These are phyloP conservation scores for Spongilla lacustris DNA, from an alignment of 37 sponge, comb jelly and placozoan genomes.

Conservation along the genomic window DNA sequence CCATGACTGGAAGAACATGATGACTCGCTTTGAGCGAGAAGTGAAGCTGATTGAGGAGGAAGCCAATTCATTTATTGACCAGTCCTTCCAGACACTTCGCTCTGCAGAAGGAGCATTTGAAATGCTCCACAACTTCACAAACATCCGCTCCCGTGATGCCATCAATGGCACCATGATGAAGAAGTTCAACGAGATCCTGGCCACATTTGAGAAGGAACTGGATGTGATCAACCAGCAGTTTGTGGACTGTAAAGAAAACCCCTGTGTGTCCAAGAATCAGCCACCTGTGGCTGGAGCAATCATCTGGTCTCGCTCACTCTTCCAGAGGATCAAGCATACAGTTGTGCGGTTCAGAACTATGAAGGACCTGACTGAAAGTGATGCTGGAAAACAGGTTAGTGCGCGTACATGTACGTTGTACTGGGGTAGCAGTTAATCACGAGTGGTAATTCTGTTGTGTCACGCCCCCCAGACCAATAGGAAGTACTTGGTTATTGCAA, in stretches of 20 bases:
- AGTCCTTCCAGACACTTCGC: constrained; percentile 94
- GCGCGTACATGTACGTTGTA: too few relatives aligned
- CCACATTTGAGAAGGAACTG: constrained; percentile 92
- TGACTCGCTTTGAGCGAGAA: constrained; percentile 91
- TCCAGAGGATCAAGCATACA: constrained; percentile 94
- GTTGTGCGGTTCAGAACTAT: constrained; percentile 93
- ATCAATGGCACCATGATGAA: constrained; percentile 97
- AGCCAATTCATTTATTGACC: constrained; percentile 93
- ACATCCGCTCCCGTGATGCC: constrained; percentile 86
- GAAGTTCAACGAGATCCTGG: constrained; percentile 95
- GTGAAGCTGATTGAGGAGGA: constrained; percentile 92
- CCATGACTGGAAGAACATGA: constrained; percentile 85
- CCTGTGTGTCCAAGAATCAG: constrained; percentile 91
- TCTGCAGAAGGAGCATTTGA: constrained; percentile 99
- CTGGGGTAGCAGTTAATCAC: too few relatives aligned
- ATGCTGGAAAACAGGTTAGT: constrained; percentile 83
- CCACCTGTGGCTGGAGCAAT: constrained; percentile 98
- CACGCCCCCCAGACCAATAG: constrained; percentile 76
- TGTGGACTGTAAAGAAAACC: constrained; percentile 65
- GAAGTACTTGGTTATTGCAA: constrained; percentile 91
- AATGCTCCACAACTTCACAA: constrained; percentile 98
- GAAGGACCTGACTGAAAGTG: constrained; percentile 90
- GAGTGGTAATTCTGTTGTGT: too few relatives aligned
- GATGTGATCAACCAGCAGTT: constrained; percentile 88
- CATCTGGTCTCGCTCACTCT: constrained; percentile 93